These are phyloP conservation scores for roundworm (Caenorhabditis elegans) DNA, from an alignment of 1,140 invertebrate genomes.

Conservation along the genomic window DNA sequence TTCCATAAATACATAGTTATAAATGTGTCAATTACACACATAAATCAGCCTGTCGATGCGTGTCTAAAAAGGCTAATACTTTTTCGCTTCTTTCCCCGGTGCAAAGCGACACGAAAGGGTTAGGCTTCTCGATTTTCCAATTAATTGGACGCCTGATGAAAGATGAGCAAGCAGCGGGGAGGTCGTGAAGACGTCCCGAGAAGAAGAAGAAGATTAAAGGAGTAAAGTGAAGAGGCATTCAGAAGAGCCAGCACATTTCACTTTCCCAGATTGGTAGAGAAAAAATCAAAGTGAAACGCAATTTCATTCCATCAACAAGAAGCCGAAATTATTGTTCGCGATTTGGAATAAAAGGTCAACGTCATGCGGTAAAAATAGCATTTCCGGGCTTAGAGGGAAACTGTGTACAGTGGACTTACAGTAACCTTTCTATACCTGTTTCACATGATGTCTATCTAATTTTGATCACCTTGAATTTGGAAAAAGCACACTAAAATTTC, in stretches of 20 bases:
- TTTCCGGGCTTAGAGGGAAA: too few relatives aligned
- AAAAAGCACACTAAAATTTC: too few relatives aligned
- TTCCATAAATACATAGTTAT: too few relatives aligned
- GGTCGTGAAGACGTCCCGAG: background rate
- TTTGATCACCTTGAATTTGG: too few relatives aligned
- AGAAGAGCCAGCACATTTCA: background rate
- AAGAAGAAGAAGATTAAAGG: background rate
- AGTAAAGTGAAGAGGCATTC: background rate
- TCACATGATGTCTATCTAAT: too few relatives aligned
- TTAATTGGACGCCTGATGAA: conserved; percentile 19
- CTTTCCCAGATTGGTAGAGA: background rate
- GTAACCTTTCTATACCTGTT: too few relatives aligned
- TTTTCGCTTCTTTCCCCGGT: background rate
- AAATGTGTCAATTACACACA: conserved; percentile 10
- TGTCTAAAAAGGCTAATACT: background rate
- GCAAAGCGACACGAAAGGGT: too few relatives aligned
- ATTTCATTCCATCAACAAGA: background rate
- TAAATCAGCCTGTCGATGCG: background rate
- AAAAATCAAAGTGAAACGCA: background rate
- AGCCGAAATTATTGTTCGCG: too few relatives aligned
- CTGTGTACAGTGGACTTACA: too few relatives aligned
- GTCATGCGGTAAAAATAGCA: too few relatives aligned
- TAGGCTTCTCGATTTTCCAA: conserved; percentile 24
- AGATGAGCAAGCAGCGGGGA: background rate
- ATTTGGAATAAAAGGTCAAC: too few relatives aligned